Conservation (phyloP, 2,113 vertebrate genomes). For the Pelecanus crispus region DNA sequence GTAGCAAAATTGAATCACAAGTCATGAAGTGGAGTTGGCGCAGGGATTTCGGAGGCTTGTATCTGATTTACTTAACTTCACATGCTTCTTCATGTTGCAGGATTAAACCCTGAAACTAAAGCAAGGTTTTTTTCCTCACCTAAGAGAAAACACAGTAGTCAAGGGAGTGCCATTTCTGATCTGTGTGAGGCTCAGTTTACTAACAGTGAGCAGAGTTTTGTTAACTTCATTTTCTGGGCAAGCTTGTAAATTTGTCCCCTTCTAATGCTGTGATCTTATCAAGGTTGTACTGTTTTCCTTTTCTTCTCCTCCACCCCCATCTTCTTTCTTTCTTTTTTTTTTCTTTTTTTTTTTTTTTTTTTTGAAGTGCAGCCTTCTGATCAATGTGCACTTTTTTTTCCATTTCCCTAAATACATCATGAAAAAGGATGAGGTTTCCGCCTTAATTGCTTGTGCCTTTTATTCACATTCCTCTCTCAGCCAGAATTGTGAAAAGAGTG, state of each 20-base stretch:
- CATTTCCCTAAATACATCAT: slow-evolving; percentile 79
- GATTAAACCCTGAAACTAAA: neutral
- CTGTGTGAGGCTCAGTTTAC: slow-evolving; percentile 38
- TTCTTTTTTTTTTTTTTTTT: no score
- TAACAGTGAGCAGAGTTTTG: slow-evolving; percentile 44
- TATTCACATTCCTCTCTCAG: slow-evolving; percentile 82
- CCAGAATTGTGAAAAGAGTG: slow-evolving; percentile 85
- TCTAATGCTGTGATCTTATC: slow-evolving; percentile 44
- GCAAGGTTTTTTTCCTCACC: neutral
- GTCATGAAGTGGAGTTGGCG: neutral
- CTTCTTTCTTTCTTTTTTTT: no score
- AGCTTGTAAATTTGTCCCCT: slow-evolving; percentile 50
- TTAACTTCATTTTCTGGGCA: slow-evolving; percentile 60
- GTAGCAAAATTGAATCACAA: neutral
- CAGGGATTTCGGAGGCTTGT: neutral
- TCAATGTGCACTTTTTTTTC: slow-evolving; percentile 68
- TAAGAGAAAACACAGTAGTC: neutral
- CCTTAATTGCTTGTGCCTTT: slow-evolving; percentile 87
- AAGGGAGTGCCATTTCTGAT: slow-evolving; percentile 1
- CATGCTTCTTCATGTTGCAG: neutral
- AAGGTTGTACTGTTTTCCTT: slow-evolving; percentile 57
- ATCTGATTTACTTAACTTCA: neutral
- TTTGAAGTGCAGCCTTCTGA: slow-evolving; percentile 67
- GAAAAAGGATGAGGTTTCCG: slow-evolving; percentile 84
- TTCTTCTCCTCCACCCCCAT: slow-evolving; percentile 18